These are phyloP conservation scores for Oscheius sp. DNA, from an alignment of 2,888 invertebrate species.

Conservation along the genomic window DNA sequence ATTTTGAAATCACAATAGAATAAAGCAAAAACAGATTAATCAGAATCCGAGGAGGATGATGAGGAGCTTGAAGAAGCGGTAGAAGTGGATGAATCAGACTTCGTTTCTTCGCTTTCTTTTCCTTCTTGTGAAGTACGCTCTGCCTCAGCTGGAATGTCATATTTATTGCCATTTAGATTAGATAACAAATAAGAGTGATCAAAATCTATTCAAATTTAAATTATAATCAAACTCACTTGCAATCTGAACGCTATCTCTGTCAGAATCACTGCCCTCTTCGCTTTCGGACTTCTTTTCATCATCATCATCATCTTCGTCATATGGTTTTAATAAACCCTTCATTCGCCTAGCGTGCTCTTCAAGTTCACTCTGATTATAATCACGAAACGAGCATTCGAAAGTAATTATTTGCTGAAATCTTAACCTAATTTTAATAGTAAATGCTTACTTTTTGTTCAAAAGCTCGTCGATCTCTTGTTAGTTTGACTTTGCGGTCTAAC, in stretches of 20 bases:
- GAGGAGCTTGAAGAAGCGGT: neutral
- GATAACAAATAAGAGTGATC: too few species aligned
- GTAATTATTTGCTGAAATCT: neutral
- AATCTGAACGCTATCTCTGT: neutral
- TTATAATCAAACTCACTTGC: neutral
- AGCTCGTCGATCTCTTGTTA: slow-evolving; percentile 61
- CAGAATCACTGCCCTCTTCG: neutral
- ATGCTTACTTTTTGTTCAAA: slow-evolving; percentile 1
- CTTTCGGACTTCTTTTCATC: neutral
- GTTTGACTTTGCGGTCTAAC: slow-evolving; percentile 72
- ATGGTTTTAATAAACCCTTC: neutral
- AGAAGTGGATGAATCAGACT: slow-evolving; percentile 1
- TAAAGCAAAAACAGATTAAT: neutral
- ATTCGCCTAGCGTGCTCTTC: neutral
- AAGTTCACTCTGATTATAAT: neutral
- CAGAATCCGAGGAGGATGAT: neutral
- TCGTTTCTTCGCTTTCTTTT: neutral
- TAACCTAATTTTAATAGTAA: neutral
- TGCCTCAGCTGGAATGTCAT: too few species aligned
- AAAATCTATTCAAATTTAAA: neutral
- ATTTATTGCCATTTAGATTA: too few species aligned
- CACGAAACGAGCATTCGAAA: neutral
- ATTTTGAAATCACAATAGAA: neutral
- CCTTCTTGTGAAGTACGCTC: neutral
- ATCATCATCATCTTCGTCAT: slow-evolving; percentile 17